Evolutionary conservation across 2,113 vertebrate genomes (phyloP), one percentile per base, ranked within the genome.

Genomic region (Psilopogon haemacephalus): DNA sequence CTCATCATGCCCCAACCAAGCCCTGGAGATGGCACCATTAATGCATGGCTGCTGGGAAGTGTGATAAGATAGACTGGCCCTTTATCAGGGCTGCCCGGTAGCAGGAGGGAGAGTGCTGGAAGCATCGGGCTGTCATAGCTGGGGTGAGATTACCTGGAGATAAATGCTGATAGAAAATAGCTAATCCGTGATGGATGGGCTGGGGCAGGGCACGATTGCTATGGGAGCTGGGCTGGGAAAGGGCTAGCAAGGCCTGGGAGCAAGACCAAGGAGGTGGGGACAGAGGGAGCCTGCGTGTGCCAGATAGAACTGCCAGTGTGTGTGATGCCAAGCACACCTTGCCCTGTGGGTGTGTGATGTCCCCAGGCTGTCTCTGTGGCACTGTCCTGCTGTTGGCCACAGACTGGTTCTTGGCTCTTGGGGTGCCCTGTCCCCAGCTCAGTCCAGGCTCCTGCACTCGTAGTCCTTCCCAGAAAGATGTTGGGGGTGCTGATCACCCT

Each of bases 161-260:
- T 94, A 94, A 95, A 89, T 17, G 46, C 40, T 80, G 88, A 83
- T 94, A 89, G 95, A 73, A 95, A 95, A 95, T 88, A 89, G 52
- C 92, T 96, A 95, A 95, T 80, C 92, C 12, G 1, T 96, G 95
- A 96, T 96, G 92, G 95, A 96, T 95, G 92, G 72, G 50, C 42
- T 5, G 6, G 78, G 69, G 46, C 56, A 88, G 68, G 75, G 56
- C 27, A 10, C 91, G 60, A 94, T 40, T 87, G 87, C 81, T 24
- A 9, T 6, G 70, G 48, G 91, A 88, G 32, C 75, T 72, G n/a
- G 12, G 48, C 65, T 60, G 69, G 67, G 60, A 89, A 84, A 14
- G 76, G 44, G 35, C 44, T 8, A 15, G 27, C 1, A 18, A 54
- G 52, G 69, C 55, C 44, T 33, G 64, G 60, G 80, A 84, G 48